These are phyloP conservation scores for Cheilosia impressa DNA, from an alignment of 2,888 invertebrate species.

Conservation along the genomic window DNA sequence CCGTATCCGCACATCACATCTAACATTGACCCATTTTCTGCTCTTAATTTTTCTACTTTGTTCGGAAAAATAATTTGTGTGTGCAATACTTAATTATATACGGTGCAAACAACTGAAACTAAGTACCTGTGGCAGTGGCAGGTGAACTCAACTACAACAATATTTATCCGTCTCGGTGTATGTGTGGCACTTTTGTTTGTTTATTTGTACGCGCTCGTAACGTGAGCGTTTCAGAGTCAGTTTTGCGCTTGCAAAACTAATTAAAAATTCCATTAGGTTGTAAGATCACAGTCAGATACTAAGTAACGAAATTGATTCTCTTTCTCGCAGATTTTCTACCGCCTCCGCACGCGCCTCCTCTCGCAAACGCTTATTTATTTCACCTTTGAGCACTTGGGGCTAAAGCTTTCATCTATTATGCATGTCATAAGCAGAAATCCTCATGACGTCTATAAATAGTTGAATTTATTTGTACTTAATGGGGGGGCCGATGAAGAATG, in stretches of 20 bases:
- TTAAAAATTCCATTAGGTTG: slow-evolving; percentile 48
- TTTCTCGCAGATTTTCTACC: background rate
- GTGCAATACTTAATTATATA: slow-evolving; percentile 38
- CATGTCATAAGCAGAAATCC: slow-evolving; percentile 33
- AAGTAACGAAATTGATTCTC: slow-evolving; percentile 48
- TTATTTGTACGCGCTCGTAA: slow-evolving; percentile 15
- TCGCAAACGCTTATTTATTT: slow-evolving; percentile 14
- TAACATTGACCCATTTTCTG: slow-evolving; percentile 68
- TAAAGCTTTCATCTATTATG: slow-evolving; percentile 29
- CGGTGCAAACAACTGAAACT: slow-evolving; percentile 5
- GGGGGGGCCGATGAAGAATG: background rate
- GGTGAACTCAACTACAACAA: slow-evolving; percentile 2
- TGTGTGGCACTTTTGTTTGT: slow-evolving; percentile 23
- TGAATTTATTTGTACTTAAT: slow-evolving; percentile 27
- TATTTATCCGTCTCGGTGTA: background rate
- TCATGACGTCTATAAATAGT: slow-evolving; percentile 47
- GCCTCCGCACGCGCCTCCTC: background rate
- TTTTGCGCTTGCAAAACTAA: slow-evolving; percentile 45
- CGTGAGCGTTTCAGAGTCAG: slow-evolving; percentile 12
- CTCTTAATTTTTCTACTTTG: slow-evolving; percentile 33
- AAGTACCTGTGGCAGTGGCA: slow-evolving; percentile 49
- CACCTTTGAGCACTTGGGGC: slow-evolving; percentile 21
- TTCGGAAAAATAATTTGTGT: slow-evolving; percentile 1
- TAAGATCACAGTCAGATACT: slow-evolving; percentile 33
- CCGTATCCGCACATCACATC: slow-evolving; percentile 13